Evolutionary conservation across 2,113 vertebrate genomes (phyloP).

Genomic region (Actenoides lindsayi): DNA sequence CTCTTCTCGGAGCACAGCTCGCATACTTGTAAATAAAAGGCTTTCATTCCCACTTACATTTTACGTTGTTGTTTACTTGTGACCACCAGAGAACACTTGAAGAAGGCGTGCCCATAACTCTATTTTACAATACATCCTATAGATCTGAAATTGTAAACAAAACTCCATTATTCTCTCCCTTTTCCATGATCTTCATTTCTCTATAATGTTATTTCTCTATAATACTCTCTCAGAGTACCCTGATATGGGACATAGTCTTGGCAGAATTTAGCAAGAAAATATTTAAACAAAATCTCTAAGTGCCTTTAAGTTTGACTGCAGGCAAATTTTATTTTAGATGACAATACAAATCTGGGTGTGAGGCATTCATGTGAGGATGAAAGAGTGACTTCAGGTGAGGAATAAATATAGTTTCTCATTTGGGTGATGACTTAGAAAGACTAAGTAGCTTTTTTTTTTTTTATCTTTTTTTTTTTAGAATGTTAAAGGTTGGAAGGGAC

Average conservation of each 20-base stretch:
- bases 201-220: neutral
- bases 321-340: neutral
- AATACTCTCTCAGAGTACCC: neutral
- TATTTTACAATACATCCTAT: neutral
- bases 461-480: neutral
- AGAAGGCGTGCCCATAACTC: neutral
- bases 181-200: neutral
- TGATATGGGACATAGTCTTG: accelerated
- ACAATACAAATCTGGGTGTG: neutral
- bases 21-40: neutral
- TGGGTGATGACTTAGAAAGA: neutral
- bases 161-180: conserved; percentile 17
- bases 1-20: neutral
- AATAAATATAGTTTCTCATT: neutral
- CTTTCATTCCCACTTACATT: conserved; percentile 23
- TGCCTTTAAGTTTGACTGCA: neutral
- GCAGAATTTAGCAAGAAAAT: neutral
- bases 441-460: neutral
- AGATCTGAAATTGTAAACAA: conserved; percentile 23
- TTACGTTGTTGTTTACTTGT: neutral
- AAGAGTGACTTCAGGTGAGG: neutral
- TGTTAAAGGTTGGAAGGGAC: no score
- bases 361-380: neutral
- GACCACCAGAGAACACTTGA: conserved; percentile 9
- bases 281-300: neutral